Conservation (phyloP, 2,113 vertebrate genomes). For the Toxostoma redivivum region DNA sequence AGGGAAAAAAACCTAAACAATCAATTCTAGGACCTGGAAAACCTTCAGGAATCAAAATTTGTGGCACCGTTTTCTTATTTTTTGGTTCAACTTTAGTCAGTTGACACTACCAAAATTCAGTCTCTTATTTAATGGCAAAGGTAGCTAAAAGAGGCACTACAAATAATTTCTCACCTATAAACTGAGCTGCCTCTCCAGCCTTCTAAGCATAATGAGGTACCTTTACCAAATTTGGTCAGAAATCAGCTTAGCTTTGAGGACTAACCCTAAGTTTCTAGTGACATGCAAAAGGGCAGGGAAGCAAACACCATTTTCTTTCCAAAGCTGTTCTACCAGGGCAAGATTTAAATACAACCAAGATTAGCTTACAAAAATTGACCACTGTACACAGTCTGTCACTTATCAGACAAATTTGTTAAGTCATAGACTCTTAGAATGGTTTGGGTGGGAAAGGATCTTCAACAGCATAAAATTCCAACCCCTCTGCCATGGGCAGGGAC, state of each 20-base stretch:
- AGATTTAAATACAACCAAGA: neutral
- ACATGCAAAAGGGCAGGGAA: neutral
- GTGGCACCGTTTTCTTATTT: neutral
- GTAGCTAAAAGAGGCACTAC: neutral
- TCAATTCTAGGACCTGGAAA: neutral
- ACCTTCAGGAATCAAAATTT: neutral
- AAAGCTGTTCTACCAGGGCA: neutral
- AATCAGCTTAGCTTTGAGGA: neutral
- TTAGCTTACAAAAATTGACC: neutral
- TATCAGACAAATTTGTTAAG: neutral
- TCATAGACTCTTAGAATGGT: neutral
- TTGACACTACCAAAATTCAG: neutral
- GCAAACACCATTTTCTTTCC: neutral
- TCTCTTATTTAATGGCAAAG: neutral
- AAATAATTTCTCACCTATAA: neutral
- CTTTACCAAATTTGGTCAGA: neutral
- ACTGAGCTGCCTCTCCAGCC: neutral
- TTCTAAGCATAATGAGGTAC: neutral
- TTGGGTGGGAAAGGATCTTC: neutral
- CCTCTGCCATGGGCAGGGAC: neutral
- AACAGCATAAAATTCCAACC: neutral
- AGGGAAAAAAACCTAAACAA: neutral
- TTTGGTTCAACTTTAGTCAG: neutral
- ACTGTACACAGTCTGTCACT: neutral
- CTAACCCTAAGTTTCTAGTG: neutral